These are phyloP conservation scores for Spinus pinus DNA, from an alignment of 2,797 vertebrate species.

Conservation along the genomic window DNA sequence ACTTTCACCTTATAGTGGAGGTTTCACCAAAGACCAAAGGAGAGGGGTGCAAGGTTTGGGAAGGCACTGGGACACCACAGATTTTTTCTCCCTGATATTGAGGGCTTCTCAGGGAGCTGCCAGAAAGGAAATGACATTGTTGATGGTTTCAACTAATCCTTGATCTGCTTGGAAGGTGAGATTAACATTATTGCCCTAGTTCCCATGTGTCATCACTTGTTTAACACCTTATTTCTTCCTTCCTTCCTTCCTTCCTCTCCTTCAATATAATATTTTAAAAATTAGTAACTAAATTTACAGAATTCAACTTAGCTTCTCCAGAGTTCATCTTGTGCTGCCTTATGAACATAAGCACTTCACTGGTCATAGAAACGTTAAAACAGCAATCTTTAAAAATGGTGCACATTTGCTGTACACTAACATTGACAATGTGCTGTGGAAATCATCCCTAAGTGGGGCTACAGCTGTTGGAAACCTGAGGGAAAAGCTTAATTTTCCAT, in stretches of 20 bases:
- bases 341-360: neutral
- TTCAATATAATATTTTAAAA: neutral
- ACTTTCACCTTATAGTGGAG: neutral
- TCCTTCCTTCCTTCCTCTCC: neutral
- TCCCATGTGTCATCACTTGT: neutral
- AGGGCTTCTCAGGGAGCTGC: neutral
- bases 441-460: neutral
- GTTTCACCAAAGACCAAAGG: neutral
- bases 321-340: neutral
- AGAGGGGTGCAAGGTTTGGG: rapidly evolving
- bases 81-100: neutral
- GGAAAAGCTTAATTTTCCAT: neutral
- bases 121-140: neutral
- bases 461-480: neutral
- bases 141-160: neutral
- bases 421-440: neutral
- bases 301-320: neutral
- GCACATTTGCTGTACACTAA: neutral
- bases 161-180: neutral
- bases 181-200: neutral
- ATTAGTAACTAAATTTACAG: neutral
- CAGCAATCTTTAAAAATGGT: neutral
- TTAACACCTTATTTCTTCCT: neutral
- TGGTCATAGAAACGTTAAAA: neutral
- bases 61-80: neutral